Base-by-base conservation (phyloP, 2,888 invertebrate species). In the Pteria penguin region DNA sequence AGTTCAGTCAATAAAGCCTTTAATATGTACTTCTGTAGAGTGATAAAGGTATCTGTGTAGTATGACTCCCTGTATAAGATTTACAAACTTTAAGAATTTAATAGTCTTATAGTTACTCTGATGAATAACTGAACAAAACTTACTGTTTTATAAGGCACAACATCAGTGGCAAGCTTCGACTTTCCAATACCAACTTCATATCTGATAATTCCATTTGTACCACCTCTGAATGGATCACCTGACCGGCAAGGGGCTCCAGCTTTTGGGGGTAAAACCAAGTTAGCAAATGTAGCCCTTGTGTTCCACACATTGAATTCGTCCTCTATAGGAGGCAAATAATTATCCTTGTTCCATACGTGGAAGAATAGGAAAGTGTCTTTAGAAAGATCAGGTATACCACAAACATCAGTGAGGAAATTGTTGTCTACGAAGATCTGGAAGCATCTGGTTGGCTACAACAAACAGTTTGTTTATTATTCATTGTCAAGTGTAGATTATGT, bases 131-230 rank as follows among this genome's bases (percentile, higher is more conserved):
- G n/a, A n/a, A n/a, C n/a, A n/a, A n/a, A n/a, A 45, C 14, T 22
- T 32, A 68, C 68, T 26, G 32, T 29, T 32, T 29, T 55, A 33
- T 32, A 85, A 2, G 70, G 63, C 4, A 76, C 81, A 5, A 83
- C 72, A 67, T 84, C 80, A 1, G 75, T 67, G 4, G 62, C 22
- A 0, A 67, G 62, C 1, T 45, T 58, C 0, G 69, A 27, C 4
- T 78, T 81, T 33, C 86, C 86, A 14, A 85, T 78, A 11, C 82
- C 86, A n/a, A 81, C 84, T 45, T 86, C 86, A 68, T 84, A 87
- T 32, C 74, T 58, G 2, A 85, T 71, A 22, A 87, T 79, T 14
- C 83, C 76, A 70, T 85, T 85, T 18, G 72, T 74, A 24, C 83
- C 85, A 22, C 83, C 83, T 22, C 78, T 72, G 75, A 84, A 86